Evolutionary conservation across 2,113 vertebrate genomes (phyloP).

Genomic region (Hydrochoerus hydrochaeris): DNA sequence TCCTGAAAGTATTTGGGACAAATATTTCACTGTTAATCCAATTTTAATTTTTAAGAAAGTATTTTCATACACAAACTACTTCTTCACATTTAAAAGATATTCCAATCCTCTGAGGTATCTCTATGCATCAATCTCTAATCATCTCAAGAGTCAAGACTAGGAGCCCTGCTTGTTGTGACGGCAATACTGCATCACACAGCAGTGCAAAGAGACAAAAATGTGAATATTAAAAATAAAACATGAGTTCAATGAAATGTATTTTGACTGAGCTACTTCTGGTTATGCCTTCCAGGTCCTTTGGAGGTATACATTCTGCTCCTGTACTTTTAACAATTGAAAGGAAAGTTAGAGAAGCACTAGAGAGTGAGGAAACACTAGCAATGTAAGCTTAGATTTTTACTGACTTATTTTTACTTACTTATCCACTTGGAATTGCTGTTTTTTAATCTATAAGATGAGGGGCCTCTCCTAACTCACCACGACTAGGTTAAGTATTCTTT

Average conservation of each 20-base stretch:
- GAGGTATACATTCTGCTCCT: background rate
- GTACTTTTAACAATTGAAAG: background rate
- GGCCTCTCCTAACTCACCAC: background rate
- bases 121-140: background rate
- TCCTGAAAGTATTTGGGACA: background rate
- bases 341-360: background rate
- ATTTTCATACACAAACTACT: constrained; percentile 4
- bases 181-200: background rate
- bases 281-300: background rate
- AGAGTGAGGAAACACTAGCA: background rate
- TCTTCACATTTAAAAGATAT: constrained; percentile 14
- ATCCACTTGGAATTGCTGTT: background rate
- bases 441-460: background rate
- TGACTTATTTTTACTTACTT: background rate
- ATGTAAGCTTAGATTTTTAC: background rate
- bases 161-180: background rate
- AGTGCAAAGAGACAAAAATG: background rate
- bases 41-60: background rate
- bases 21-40: constrained; percentile 40
- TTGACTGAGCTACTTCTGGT: background rate
- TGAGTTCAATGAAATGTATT: background rate
- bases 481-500: background rate
- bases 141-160: background rate
- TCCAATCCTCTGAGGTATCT: constrained; percentile 10
- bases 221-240: background rate